Percentiles rank a stretch among this genome's conserved stretches.
phyloP scores from a whole-genome alignment of 2,797 vertebrate genomes.

The Protosalanx chinensis region DNA sequence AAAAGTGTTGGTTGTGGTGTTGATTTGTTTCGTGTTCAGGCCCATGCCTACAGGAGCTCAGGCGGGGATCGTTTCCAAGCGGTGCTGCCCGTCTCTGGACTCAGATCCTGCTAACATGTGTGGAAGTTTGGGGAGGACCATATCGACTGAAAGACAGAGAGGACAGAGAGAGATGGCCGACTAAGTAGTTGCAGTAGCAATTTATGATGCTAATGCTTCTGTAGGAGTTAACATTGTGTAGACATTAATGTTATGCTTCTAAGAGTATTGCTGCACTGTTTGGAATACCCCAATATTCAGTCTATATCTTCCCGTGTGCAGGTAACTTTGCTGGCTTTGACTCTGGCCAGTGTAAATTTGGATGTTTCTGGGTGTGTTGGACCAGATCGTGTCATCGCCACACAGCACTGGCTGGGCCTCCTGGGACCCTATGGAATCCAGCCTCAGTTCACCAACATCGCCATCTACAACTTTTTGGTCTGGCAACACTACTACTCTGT shows the following conservation, averaged over 20 bases:
- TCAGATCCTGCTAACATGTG: constrained; percentile 74
- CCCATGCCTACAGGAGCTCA: constrained; percentile 64
- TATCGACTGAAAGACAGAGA: constrained; percentile 88
- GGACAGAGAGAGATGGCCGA: constrained; percentile 91
- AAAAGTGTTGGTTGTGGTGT: constrained; percentile 42
- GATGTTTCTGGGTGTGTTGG: constrained; percentile 88
- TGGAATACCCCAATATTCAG: too few relatives aligned
- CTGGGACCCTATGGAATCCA: constrained; percentile 83
- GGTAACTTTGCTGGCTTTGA: constrained; percentile 88
- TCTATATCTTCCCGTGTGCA: constrained; percentile 46
- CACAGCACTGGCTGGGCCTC: constrained; percentile 91
- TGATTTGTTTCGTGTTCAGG: constrained; percentile 55
- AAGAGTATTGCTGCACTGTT: too few relatives aligned
- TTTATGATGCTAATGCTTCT: background rate
- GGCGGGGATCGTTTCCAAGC: constrained; percentile 76
- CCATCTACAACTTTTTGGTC: constrained; percentile 93
- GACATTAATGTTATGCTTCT: too few relatives aligned
- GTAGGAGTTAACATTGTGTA: too few relatives aligned
- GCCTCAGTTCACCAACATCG: constrained; percentile 85
- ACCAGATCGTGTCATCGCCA: constrained; percentile 90
- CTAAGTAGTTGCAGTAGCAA: constrained; percentile 55
- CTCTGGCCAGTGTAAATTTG: constrained; percentile 91
- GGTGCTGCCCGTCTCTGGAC: constrained; percentile 85
- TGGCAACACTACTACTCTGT: constrained; percentile 99
- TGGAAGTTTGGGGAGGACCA: constrained; percentile 88